Percentiles rank a stretch among this genome's conserved stretches.
Evolutionary conservation across 1,140 invertebrate genomes (phyloP).

Genomic region (Papilio dardanus): DNA sequence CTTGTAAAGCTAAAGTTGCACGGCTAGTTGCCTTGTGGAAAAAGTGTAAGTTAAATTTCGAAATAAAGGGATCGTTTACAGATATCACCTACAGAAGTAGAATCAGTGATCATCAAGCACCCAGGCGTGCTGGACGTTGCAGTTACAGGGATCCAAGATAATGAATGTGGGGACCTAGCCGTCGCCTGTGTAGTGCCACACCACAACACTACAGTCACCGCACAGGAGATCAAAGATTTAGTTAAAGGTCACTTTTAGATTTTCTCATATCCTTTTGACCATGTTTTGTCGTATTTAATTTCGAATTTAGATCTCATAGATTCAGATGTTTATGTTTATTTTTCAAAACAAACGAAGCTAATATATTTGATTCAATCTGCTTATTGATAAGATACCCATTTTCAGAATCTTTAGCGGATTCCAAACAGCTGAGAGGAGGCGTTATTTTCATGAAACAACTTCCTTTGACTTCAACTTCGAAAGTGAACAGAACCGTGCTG

Average conservation of each 20-base stretch:
- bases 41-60: neutral
- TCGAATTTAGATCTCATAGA: too few species aligned
- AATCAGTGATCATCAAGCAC: constrained; percentile 86
- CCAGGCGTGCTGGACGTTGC: constrained; percentile 87
- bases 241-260: neutral
- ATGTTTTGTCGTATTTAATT: too few species aligned
- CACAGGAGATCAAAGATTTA: constrained; percentile 56
- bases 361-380: too few species aligned
- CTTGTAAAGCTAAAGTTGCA: too few species aligned
- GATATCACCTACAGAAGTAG: constrained; percentile 92
- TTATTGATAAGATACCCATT: too few species aligned
- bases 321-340: too few species aligned
- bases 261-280: too few species aligned
- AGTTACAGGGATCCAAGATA: constrained; percentile 90
- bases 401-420: neutral
- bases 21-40: too few species aligned
- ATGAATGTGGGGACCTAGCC: constrained; percentile 87
- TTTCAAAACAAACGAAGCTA: too few species aligned
- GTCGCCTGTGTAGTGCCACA: constrained; percentile 85
- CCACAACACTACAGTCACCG: constrained; percentile 54
- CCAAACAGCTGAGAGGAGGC: too few species aligned
- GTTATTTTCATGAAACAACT: too few species aligned
- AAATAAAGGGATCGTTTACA: constrained; percentile 67
- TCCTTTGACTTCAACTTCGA: constrained; percentile 21
- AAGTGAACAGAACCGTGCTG: constrained; percentile 43